Evolutionary conservation across 2,888 invertebrate genomes (phyloP).

Genomic region (Hesperia comma): DNA sequence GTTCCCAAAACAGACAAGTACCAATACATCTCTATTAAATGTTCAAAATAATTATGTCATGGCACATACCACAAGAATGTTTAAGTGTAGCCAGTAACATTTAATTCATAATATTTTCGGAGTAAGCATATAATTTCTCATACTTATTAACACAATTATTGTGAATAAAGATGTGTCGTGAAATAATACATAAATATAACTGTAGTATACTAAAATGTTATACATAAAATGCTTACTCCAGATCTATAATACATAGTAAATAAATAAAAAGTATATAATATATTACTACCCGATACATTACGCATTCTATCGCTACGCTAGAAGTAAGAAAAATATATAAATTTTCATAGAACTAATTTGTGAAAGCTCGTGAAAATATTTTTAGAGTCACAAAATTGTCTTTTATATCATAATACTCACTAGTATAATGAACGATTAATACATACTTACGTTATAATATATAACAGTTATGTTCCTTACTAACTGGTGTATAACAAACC

Average conservation of each 20-base stretch:
- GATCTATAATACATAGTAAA: conserved; percentile 42
- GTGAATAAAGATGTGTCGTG: neutral
- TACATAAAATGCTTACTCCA: conserved; percentile 41
- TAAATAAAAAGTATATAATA: conserved; percentile 35
- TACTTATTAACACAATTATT: conserved; percentile 4
- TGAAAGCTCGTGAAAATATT: conserved; percentile 80
- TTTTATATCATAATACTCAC: conserved; percentile 69
- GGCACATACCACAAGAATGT: conserved; percentile 51
- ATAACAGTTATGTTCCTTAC: conserved; percentile 19
- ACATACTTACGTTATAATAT: conserved; percentile 44
- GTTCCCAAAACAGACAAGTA: conserved; percentile 74
- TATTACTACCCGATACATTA: conserved; percentile 37
- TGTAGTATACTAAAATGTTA: neutral
- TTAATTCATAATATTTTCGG: conserved; percentile 42
- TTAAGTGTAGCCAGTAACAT: conserved; percentile 45
- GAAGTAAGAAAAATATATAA: conserved; percentile 81
- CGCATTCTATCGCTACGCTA: conserved; percentile 67
- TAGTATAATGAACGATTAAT: conserved; percentile 49
- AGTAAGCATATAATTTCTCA: conserved; percentile 43
- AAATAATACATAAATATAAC: conserved; percentile 2
- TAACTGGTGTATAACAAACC: conserved; percentile 43
- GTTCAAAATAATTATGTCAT: conserved; percentile 39
- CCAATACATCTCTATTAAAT: conserved; percentile 43
- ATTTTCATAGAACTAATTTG: conserved; percentile 70
- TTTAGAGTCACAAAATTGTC: conserved; percentile 76